Evolutionary conservation across 2,797 vertebrate species (phyloP), one percentile per base, ranked within the genome.

Genomic region (Protosalanx chinensis): DNA sequence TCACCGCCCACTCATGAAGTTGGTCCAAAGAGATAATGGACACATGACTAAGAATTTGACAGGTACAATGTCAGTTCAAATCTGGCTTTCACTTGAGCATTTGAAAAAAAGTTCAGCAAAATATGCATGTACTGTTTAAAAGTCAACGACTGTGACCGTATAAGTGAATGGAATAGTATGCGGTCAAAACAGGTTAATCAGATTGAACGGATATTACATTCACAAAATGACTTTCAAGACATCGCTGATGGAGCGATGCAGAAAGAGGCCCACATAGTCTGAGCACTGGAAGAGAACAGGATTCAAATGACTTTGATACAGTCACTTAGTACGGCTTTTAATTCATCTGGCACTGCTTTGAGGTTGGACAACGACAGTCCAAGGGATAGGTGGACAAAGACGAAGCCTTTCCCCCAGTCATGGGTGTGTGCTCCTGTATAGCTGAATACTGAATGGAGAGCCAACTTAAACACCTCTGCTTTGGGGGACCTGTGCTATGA

Each of bases 261-360:
- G 84, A 87, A 83, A 83, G 62, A 49, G 7, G 72, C 68, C 75
- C 83, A 88, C 85, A 91, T 89, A 85, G 87, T 74, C 81, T 87
- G 86, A 27, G 86, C 87, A 88, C 84, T 75, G 80, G 84, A 79
- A 84, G 84, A 90, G 90, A 88, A 88, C 85, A 78, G 84, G 69
- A 76, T 58, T 90, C 84, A 91, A 91, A 90, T 86, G 79, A 79
- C 78, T 72, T 81, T 81, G 82, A 84, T 84, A 84, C 83, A 91
- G 85, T 88, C 86, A 87, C 86, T 88, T 87, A 87, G 87, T 84
- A 74, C 82, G 77, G 75, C 80, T 90, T 90, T 88, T 81, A 89
- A 90, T 90, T 87, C 85, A 82, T 79, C 82, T 84, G 85, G 84
- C 86, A 79, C 72, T 80, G 77, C 79, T 81, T 81, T 78, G 80